A percentile compares a stretch with the other conserved stretches of the same genome.
These are phyloP conservation scores for Epinephelus fuscoguttatus DNA, from an alignment of 2,113 vertebrate genomes.

Conservation along the genomic window DNA sequence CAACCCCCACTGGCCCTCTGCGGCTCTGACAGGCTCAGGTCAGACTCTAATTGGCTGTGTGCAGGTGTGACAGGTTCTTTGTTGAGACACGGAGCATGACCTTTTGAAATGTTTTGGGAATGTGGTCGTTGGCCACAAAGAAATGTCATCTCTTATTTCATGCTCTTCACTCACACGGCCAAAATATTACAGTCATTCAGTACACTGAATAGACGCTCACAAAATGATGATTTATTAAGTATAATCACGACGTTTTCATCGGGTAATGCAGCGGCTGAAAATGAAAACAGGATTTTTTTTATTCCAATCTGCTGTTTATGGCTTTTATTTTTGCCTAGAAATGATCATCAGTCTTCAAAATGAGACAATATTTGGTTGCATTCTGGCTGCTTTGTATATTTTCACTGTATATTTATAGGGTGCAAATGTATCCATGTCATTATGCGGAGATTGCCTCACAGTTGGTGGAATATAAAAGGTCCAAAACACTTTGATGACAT, in stretches of 20 bases:
- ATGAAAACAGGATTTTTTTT: neutral
- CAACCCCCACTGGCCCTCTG: neutral
- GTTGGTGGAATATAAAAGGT: too few relatives aligned
- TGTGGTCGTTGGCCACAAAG: neutral
- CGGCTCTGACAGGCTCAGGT: neutral
- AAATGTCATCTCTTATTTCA: conserved; percentile 22
- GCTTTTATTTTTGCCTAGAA: conserved; percentile 2
- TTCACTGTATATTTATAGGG: too few relatives aligned
- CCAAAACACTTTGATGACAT: too few relatives aligned
- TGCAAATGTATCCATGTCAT: too few relatives aligned
- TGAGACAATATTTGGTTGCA: neutral
- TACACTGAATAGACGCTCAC: neutral
- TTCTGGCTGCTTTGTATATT: neutral
- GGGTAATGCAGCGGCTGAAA: neutral
- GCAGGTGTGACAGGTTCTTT: conserved; percentile 9
- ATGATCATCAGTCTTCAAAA: neutral
- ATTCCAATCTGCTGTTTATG: neutral
- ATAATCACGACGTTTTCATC: neutral
- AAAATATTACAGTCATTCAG: neutral
- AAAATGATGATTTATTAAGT: neutral
- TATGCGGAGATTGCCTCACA: too few relatives aligned
- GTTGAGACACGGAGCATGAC: neutral
- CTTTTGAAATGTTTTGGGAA: conserved; percentile 23
- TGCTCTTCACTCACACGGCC: neutral
- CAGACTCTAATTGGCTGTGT: conserved; percentile 26